Evolutionary conservation across 2,113 vertebrate genomes (phyloP), one percentile per base, ranked within the genome.

Genomic region (Gnathochromis pfefferi): DNA sequence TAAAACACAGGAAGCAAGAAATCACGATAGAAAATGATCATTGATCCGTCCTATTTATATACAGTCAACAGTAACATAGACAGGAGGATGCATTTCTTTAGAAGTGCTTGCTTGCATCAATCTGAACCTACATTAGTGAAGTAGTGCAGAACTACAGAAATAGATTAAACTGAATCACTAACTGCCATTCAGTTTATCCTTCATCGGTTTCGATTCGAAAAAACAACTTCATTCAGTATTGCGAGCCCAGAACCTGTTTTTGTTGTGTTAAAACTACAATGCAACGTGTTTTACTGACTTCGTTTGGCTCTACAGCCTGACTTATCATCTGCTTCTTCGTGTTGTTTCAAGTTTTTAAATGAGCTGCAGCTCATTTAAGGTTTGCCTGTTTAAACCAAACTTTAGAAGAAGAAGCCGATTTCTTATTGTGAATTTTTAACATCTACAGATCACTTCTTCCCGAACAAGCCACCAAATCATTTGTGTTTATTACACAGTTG

Each of bases 21-120:
- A 17, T 16, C 40, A 47, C 4, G 6, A 75, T 17, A 14, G 23
- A 17, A 19, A 28, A 73, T 16, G 23, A 70, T 68, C 63, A 42
- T 42, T 9, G 65, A 42, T 16, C 38, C 0, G n/a, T 42, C 65
- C 38, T 4, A 40, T 40, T 40, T 40, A 40, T 68, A 68, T 40
- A 70, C 38, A 16, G 35, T 70, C 38, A 47, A 73, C 7, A 73
- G 40, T 7, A 26, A 16, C 68, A 47, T 47, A 75, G 9, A 47
- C 68, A 47, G 21, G 40, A 75, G 9, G 68, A 75, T 28, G 68
- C 68, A 47, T 28, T 75, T 75, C 23, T 75, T 75, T 75, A 75
- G 14, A 45, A 26, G 40, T 73, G 68, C 21, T 73, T 75, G 40
- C 2, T 19, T 47, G 16, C 42, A 75, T 47, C 45, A 10, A 75